phyloP scores from a whole-genome alignment of 2,797 vertebrate genomes.

The Gymnoscopelus braueri region DNA sequence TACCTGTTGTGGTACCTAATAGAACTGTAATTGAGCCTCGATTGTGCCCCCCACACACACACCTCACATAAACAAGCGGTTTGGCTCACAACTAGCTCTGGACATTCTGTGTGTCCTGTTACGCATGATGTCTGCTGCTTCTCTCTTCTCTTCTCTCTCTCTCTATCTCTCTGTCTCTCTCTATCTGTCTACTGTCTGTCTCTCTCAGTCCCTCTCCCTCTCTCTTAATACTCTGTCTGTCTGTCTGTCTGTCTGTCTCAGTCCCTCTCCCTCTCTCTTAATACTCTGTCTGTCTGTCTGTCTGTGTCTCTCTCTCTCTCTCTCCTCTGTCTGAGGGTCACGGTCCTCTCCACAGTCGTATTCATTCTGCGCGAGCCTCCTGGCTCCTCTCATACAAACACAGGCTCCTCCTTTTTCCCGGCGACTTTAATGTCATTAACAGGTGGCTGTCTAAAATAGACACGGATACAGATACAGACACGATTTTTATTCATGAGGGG shows the following conservation, averaged over 20 bases:
- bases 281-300: neutral
- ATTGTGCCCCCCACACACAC: too few species aligned
- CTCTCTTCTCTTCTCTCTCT: conserved; percentile 3
- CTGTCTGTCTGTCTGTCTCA: neutral
- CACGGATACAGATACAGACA: conserved; percentile 50
- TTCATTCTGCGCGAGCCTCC: conserved; percentile 14
- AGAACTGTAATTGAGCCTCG: too few species aligned
- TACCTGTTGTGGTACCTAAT: too few species aligned
- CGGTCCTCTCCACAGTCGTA: conserved; percentile 43
- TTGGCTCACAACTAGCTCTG: neutral
- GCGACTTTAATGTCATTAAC: conserved; percentile 84
- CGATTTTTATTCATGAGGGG: conserved; percentile 35
- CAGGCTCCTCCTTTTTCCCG: conserved; percentile 63
- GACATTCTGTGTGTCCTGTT: neutral
- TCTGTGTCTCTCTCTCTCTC: conserved; percentile 29
- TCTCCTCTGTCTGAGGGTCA: conserved; percentile 9
- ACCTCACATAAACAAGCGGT: neutral
- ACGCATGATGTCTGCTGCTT: neutral
- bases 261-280: neutral
- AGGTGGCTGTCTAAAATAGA: conserved; percentile 85
- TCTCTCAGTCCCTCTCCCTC: too few species aligned
- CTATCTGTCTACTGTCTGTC: neutral
- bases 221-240: neutral
- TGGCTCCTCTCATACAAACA: conserved; percentile 59
- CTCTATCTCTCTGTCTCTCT: conserved; percentile 10